A percentile compares a stretch with the other conserved stretches of the same genome.
Evolutionary conservation across 2,888 invertebrate genomes (phyloP).

Genomic region (Melikaiella ostensackeni): DNA sequence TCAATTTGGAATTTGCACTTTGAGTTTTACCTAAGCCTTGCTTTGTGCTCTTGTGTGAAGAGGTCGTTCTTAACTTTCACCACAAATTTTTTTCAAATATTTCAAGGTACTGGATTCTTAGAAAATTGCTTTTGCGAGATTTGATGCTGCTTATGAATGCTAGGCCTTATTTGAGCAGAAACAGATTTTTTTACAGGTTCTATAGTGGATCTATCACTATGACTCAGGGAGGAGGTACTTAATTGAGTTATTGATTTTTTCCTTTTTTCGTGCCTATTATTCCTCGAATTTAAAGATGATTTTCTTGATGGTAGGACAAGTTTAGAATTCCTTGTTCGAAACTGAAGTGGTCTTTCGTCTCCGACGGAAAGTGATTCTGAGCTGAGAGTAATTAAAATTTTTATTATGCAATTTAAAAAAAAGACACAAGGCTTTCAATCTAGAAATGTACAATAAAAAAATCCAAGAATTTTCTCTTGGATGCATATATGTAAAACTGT

Average conservation of each 20-base stretch:
- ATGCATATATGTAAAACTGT: too few relatives aligned
- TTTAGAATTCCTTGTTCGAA: background rate
- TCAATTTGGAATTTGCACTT: background rate
- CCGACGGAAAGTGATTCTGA: constrained; percentile 11
- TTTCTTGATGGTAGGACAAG: background rate
- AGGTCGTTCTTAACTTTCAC: background rate
- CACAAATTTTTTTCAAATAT: background rate
- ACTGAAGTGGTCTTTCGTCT: constrained; percentile 5
- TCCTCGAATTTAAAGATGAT: constrained; percentile 2
- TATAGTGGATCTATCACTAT: background rate
- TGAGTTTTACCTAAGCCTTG: background rate
- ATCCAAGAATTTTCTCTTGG: too few relatives aligned
- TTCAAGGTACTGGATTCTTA: background rate
- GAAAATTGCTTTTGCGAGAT: background rate
- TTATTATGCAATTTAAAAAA: too few relatives aligned
- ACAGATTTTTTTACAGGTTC: background rate
- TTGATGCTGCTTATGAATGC: constrained; percentile 24
- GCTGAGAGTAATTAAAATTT: background rate
- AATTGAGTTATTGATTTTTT: background rate
- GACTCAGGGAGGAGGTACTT: background rate
- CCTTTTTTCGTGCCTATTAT: background rate
- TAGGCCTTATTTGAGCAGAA: constrained; percentile 25
- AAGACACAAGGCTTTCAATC: too few relatives aligned
- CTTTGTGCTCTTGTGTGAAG: background rate
- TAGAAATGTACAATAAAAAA: too few relatives aligned